Evolutionary conservation across 2,113 vertebrate genomes (phyloP).

Genomic region (Micronisus gabar): DNA sequence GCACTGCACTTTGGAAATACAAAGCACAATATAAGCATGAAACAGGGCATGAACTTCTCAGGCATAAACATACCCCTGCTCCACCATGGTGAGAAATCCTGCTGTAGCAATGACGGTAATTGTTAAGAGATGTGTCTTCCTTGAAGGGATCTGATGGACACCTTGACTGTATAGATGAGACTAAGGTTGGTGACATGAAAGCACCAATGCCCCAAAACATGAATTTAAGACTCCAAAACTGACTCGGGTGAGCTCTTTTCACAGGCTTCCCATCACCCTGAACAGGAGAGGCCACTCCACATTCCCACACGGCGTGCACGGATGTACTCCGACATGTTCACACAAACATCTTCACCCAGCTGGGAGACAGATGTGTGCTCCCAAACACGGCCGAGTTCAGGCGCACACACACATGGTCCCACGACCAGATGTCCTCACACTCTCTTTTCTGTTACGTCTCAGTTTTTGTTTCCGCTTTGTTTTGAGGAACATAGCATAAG

Average conservation of each 20-base stretch:
- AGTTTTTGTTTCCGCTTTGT: not conserved
- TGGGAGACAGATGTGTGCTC: not conserved
- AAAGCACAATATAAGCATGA: not conserved
- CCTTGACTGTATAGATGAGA: not conserved
- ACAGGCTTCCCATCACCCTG: not conserved
- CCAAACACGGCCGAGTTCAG: not conserved
- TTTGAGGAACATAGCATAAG: not conserved
- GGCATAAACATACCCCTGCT: not conserved
- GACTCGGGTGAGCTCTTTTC: not conserved
- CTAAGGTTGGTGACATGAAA: not conserved
- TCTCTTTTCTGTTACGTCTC: not conserved
- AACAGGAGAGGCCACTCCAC: not conserved
- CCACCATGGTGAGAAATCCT: not conserved
- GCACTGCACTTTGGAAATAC: not conserved
- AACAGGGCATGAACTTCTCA: not conserved
- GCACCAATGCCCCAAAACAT: not conserved
- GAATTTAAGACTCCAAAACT: not conserved
- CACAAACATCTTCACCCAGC: conserved; percentile 1
- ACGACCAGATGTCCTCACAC: not conserved
- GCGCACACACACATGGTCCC: not conserved
- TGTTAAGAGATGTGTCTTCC: not conserved
- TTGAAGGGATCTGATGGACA: not conserved
- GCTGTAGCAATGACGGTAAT: not conserved
- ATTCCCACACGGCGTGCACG: not conserved
- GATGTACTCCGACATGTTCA: not conserved